Evolutionary conservation across 1,140 invertebrate genomes (phyloP).

Genomic region (Caenorhabditis brenneri): DNA sequence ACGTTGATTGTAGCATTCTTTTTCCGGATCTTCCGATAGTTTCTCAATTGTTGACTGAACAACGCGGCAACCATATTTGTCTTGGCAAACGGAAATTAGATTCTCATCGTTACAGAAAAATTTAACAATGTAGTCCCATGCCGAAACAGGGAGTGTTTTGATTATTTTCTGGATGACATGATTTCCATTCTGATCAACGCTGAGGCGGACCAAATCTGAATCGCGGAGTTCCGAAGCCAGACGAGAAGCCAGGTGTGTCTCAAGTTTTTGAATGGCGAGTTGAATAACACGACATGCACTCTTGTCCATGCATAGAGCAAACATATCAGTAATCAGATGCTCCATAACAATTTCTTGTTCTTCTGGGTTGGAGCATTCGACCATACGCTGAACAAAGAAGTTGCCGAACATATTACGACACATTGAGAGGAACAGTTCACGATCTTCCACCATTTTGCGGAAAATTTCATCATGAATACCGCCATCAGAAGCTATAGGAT

Average conservation of each 20-base stretch:
- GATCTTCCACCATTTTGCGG: neutral
- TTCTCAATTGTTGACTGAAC: slow-evolving; percentile 55
- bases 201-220: slow-evolving; percentile 39
- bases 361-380: slow-evolving; percentile 23
- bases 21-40: no score
- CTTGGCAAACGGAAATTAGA: slow-evolving; percentile 49
- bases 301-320: slow-evolving; percentile 51
- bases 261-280: slow-evolving; percentile 51
- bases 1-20: neutral
- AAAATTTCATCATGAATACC: neutral
- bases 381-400: slow-evolving; percentile 53
- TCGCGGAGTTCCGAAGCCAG: slow-evolving; percentile 18
- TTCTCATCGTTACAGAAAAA: slow-evolving; percentile 24
- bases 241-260: neutral
- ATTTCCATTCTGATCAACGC: slow-evolving; percentile 58
- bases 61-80: slow-evolving; percentile 58
- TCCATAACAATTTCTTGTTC: slow-evolving; percentile 14
- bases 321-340: slow-evolving; percentile 37
- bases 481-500: neutral
- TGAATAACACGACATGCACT: slow-evolving; percentile 58
- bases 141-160: slow-evolving; percentile 15
- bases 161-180: slow-evolving; percentile 58
- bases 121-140: slow-evolving; percentile 16
- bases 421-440: slow-evolving; percentile 37
- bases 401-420: slow-evolving; percentile 57